Conservation (phyloP, 2,888 invertebrate species). For the Calliphora vomitoria region DNA sequence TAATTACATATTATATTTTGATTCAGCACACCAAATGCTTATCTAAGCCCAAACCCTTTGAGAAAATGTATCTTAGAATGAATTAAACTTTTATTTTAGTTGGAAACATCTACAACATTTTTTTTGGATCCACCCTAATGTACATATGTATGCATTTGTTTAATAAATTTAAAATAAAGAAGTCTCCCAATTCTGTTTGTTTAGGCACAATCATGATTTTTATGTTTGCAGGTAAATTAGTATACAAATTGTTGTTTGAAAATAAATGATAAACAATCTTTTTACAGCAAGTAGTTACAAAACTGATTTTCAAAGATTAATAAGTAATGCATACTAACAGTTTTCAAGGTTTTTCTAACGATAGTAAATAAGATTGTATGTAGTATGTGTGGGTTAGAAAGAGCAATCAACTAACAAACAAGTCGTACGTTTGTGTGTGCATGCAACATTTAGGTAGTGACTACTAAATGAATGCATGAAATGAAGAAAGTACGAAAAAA, state of each 20-base stretch:
- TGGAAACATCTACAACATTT: too few relatives aligned
- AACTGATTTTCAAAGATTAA: slow-evolving; percentile 8
- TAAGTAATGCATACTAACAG: not conserved
- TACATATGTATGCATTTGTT: not conserved
- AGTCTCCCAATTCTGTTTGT: slow-evolving; percentile 41
- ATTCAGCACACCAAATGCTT: too few relatives aligned
- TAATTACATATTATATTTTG: too few relatives aligned
- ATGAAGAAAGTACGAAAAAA: slow-evolving; percentile 14
- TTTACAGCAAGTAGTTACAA: not conserved
- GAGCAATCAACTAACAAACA: not conserved
- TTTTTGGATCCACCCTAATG: too few relatives aligned
- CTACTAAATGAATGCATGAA: too few relatives aligned
- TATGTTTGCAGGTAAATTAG: slow-evolving; percentile 51
- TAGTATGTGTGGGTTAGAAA: not conserved
- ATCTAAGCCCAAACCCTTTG: too few relatives aligned
- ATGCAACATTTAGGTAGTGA: not conserved
- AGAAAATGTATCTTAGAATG: too few relatives aligned
- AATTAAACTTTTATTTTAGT: too few relatives aligned
- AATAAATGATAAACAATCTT: slow-evolving; percentile 21
- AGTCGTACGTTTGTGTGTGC: not conserved
- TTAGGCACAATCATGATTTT: slow-evolving; percentile 40
- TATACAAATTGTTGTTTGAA: slow-evolving; percentile 10
- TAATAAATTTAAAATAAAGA: not conserved
- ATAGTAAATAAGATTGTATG: not conserved
- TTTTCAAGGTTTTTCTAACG: slow-evolving; percentile 19